Base-by-base conservation (phyloP, 1,140 invertebrate genomes). In the Drosophila triauraria region DNA sequence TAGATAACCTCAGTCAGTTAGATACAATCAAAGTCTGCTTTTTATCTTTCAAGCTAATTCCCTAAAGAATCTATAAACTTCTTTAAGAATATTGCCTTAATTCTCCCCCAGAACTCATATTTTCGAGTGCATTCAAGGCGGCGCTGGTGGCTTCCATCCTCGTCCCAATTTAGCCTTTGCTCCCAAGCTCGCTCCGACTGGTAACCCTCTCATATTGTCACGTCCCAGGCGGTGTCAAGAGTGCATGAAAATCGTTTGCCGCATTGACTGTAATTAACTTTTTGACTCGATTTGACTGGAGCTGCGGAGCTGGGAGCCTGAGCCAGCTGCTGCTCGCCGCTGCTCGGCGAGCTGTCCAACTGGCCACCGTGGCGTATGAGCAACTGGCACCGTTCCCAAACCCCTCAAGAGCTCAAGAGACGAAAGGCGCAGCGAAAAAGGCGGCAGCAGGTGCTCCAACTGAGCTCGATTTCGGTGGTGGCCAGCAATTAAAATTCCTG, bases 401-500 rank as follows among this genome's bases (percentile, higher is more conserved):
- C 23, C 17, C 23, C 42, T 13, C 25, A 25, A 50, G 20, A 51
- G n/a, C n/a, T n/a, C n/a, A n/a, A n/a, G 43, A 23, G 35, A 54
- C 53, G 32, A 40, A 54, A 54, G 35, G 32, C n/a, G n/a, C n/a
- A n/a, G n/a, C 64, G 25, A 9, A 48, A n/a, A 30, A 32, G 63
- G 32, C 57, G 27, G 47, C n/a, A 58, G 75, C 75, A 78, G 75
- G 75, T 77, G 75, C 71, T 44, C 43, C 62, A 61, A 63, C 68
- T 79, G 70, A 65, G 63, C 58, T 79, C 60, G 69, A 75, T 84
- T 84, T 88, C 85, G 69, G 59, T 90, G 80, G 78, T 67, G 35
- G 72, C 61, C 20, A 25, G 86, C 85, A 90, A 90, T 90, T 90
- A 82, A 90, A 90, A 90, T 90, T 90, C 85, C 86, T 78, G 63